Percentiles rank a stretch among this genome's conserved stretches.
Conservation (phyloP, 2,797 vertebrate genomes). For the Enteromius afrohamiltoni region DNA sequence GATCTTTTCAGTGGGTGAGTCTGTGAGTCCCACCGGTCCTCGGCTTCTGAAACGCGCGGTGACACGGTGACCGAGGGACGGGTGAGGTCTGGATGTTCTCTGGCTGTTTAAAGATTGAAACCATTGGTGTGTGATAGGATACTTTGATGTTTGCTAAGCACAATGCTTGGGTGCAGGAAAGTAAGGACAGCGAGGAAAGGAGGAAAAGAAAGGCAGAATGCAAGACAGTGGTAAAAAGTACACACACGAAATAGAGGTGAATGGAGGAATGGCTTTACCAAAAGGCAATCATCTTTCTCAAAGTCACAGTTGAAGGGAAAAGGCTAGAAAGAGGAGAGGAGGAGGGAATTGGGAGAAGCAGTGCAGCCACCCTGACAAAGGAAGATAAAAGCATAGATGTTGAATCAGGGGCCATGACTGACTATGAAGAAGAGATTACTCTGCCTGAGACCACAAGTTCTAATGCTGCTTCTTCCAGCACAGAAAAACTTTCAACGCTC, state of each 20-base stretch:
- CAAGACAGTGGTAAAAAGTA: conserved; percentile 46
- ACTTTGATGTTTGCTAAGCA: conserved; percentile 99
- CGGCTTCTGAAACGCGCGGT: conserved; percentile 90
- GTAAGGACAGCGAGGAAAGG: conserved; percentile 73
- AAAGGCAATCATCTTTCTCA: conserved; percentile 93
- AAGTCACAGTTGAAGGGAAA: conserved; percentile 85
- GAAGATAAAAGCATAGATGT: conserved; percentile 92
- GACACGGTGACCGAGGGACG: conserved; percentile 89
- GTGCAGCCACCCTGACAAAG: conserved; percentile 87
- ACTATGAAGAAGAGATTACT: conserved; percentile 89
- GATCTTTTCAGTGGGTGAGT: conserved; percentile 24
- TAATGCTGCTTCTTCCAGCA: conserved; percentile 67
- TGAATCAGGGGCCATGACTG: conserved; percentile 88
- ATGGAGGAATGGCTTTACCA: conserved; percentile 76
- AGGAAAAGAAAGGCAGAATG: conserved; percentile 41
- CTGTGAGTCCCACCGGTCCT: conserved; percentile 42
- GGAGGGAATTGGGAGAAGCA: conserved; percentile 79
- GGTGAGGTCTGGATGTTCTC: conserved; percentile 95
- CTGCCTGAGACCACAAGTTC: conserved; percentile 69
- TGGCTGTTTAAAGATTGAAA: conserved; percentile 99
- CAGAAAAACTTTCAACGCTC: conserved; percentile 39
- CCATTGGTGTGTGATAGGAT: conserved; percentile 96
- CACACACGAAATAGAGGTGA: conserved; percentile 75
- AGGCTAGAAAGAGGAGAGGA: conserved; percentile 66
- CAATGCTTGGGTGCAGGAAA: conserved; percentile 88